Evolutionary conservation across 2,797 vertebrate genomes (phyloP), one percentile per base, ranked within the genome.

Genomic region (Protosalanx chinensis): DNA sequence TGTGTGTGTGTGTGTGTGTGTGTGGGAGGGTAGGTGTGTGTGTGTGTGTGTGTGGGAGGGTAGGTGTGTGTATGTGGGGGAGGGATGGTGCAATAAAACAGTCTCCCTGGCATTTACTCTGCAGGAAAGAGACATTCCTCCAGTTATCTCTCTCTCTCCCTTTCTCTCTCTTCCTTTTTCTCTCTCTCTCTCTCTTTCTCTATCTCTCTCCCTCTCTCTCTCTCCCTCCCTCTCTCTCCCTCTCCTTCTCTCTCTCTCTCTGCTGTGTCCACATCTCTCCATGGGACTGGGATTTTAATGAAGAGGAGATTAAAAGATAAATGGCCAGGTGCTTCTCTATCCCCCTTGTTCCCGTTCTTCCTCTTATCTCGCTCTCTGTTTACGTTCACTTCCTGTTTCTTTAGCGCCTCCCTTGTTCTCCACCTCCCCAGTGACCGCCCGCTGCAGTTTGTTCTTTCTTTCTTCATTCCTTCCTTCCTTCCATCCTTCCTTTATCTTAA

Each of bases 181-280:
- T 10, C 49, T 61, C 29, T 56, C 46, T 57, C n/a, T 46, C 57
- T 49, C 35, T 33, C 63, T 72, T 35, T 72, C 64, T 68, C 20
- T 49, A 58, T 70, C 62, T 5, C 32, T 67, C 56, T 51, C 59
- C 58, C 5, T 1, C 76, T 70, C 76, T 46, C 60, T 76, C 71
- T 16, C 60, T 8, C 63, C 61, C 63, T 64, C 29, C n/a, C 53
- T 57, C 56, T 58, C 56, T 58, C 56, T 58, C 56, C 5, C 56
- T 20, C 56, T 20, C 0, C 20, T 18, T 12, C n/a, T 12, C 18
- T 51, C 29, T 51, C 10, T 23, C 13, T 69, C 35, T 8, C 6
- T 68, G 23, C 30, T 20, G 8, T 41, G 37, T 41, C 37, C 37
- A 2, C 7, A 41, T 41, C 37, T 41, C 37, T 41, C 37, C 37